Evolutionary conservation across 2,113 vertebrate genomes (phyloP).

Genomic region (Cynoglossus semilaevis): DNA sequence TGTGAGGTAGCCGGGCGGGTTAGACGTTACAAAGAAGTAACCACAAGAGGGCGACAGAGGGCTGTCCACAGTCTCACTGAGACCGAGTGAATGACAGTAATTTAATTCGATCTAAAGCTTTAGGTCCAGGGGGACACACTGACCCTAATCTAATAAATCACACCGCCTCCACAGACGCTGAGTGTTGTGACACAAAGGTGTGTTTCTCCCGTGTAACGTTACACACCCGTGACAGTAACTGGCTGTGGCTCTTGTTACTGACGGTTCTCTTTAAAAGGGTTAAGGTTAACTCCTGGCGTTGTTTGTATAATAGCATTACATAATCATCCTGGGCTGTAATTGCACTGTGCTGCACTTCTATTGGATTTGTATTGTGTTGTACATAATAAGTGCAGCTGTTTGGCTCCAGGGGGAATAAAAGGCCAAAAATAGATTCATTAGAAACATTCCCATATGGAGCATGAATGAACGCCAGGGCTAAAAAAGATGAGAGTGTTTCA

Average conservation of each 20-base stretch:
- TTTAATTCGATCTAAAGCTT: constrained; percentile 10
- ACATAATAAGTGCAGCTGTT: constrained; percentile 67
- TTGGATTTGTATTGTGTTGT: constrained; percentile 59
- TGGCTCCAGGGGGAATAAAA: constrained; percentile 38
- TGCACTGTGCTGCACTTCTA: constrained; percentile 32
- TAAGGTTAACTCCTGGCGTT: constrained; percentile 21
- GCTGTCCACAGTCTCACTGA: background rate
- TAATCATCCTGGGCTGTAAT: constrained; percentile 51
- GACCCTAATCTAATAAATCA: constrained; percentile 9
- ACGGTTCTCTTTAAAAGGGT: constrained; percentile 19
- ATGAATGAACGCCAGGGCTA: constrained; percentile 1
- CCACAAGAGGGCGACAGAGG: constrained; percentile 51
- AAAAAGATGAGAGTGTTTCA: background rate
- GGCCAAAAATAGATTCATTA: constrained; percentile 53
- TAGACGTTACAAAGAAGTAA: background rate
- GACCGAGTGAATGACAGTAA: background rate
- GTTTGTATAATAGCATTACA: constrained; percentile 52
- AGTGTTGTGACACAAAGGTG: background rate
- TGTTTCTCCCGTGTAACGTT: background rate
- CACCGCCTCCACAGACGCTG: background rate
- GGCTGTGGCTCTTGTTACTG: constrained; percentile 13
- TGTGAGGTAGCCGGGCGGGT: too few species aligned
- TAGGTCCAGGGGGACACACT: constrained; percentile 1
- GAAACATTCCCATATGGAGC: constrained; percentile 41
- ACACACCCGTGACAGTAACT: constrained; percentile 1